phyloP scores from a whole-genome alignment of 1,140 invertebrate species.

The Drosophila melanica region DNA sequence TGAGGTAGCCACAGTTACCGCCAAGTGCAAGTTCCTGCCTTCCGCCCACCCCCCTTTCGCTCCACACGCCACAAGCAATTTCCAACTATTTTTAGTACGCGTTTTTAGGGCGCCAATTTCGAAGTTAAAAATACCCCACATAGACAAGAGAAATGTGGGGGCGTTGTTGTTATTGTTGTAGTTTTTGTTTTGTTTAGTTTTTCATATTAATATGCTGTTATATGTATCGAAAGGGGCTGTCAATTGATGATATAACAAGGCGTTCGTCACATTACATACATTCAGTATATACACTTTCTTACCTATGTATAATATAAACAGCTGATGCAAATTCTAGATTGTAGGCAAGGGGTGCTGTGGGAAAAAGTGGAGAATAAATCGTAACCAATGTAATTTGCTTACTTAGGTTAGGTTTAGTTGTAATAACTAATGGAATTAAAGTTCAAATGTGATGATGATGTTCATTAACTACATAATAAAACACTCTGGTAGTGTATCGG shows the following conservation, averaged over 20 bases:
- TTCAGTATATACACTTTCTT: conserved; percentile 14
- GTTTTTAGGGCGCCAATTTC: conserved; percentile 49
- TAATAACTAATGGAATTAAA: background rate
- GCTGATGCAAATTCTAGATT: conserved; percentile 58
- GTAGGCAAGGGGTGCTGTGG: background rate
- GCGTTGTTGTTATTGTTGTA: background rate
- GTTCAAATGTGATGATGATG: too few species aligned
- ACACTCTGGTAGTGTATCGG: background rate
- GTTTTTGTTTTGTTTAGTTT: conserved; percentile 1
- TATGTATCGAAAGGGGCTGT: conserved; percentile 19
- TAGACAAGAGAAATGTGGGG: background rate
- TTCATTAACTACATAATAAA: too few species aligned
- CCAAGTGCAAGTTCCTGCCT: conserved; percentile 71
- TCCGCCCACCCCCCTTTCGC: background rate
- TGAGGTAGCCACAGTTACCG: conserved; percentile 68
- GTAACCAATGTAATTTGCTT: conserved; percentile 18
- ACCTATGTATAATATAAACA: conserved; percentile 60
- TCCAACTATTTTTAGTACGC: conserved; percentile 42
- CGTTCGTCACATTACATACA: background rate
- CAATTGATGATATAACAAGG: conserved; percentile 71
- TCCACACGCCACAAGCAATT: background rate
- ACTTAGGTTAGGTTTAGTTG: background rate
- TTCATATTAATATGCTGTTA: conserved; percentile 1
- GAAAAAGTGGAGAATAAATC: background rate
- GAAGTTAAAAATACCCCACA: conserved; percentile 40